Evolutionary conservation across 2,797 vertebrate species (phyloP).

Genomic region (Ctenochaetus hawaiiensis): DNA sequence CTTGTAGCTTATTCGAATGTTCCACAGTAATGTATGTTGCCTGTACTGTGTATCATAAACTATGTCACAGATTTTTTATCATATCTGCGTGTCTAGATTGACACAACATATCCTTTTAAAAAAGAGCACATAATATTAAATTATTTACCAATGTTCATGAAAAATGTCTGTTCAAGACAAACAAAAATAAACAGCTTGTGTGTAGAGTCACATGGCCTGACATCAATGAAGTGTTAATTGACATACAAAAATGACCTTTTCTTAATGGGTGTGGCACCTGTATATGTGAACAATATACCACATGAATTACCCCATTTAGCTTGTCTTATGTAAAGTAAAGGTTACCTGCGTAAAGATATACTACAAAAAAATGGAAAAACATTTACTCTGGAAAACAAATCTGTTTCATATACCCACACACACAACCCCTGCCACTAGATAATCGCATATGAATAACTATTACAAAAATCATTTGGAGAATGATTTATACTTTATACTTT

Average conservation of each 20-base stretch:
- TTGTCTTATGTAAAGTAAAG: no score
- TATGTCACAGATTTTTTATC: neutral
- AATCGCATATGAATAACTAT: neutral
- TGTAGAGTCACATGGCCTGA: neutral
- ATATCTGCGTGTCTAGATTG: neutral
- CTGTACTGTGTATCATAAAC: slow-evolving; percentile 4
- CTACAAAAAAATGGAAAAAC: no score
- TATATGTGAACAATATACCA: no score
- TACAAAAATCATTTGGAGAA: neutral
- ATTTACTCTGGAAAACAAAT: no score
- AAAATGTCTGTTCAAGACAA: neutral
- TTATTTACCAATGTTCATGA: neutral
- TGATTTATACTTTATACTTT: neutral
- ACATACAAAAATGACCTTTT: neutral
- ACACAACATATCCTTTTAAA: slow-evolving; percentile 2
- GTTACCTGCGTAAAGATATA: no score
- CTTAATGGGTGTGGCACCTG: no score
- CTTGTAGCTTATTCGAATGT: slow-evolving; percentile 62
- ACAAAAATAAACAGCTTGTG: neutral
- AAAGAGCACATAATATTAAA: neutral
- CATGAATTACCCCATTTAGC: no score
- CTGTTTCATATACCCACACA: no score
- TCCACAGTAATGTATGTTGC: slow-evolving; percentile 18
- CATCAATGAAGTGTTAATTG: neutral
- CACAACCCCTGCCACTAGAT: no score